A percentile compares a stretch with the other conserved stretches of the same genome.
Conservation (phyloP, 2,113 vertebrate species). For the Brachypodius melanocephalos region DNA sequence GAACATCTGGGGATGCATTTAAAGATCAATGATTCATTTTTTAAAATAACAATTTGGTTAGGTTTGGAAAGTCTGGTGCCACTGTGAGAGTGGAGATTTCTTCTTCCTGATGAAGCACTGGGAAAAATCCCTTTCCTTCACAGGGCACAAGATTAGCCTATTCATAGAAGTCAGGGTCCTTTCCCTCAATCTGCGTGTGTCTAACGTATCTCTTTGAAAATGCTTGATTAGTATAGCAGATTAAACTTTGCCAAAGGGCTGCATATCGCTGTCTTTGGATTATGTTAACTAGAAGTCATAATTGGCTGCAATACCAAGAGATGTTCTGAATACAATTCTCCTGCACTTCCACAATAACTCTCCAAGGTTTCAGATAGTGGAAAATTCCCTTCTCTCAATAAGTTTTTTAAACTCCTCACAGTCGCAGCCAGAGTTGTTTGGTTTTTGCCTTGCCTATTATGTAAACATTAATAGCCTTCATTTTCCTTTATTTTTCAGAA, state of each 20-base stretch:
- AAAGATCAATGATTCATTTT: constrained; percentile 19
- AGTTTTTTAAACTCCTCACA: not conserved
- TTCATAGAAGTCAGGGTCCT: not conserved
- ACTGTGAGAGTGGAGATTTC: not conserved
- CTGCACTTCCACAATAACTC: not conserved
- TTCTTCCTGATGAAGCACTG: not conserved
- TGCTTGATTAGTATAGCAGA: not conserved
- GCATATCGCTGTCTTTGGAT: not conserved
- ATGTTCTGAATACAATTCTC: not conserved
- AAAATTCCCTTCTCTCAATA: not conserved
- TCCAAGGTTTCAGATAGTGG: not conserved
- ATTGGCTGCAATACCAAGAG: not conserved
- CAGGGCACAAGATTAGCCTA: not conserved
- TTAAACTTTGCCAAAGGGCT: not conserved
- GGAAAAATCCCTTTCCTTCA: not conserved
- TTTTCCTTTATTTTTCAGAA: not conserved
- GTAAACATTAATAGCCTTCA: not conserved
- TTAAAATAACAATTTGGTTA: constrained; percentile 4
- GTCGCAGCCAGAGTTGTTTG: not conserved
- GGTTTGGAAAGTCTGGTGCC: not conserved
- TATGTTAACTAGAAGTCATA: not conserved
- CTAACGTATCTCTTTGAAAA: not conserved
- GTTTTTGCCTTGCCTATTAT: not conserved
- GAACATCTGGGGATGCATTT: constrained; percentile 40
- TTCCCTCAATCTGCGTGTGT: not conserved